These are phyloP conservation scores for Nipponia nippon DNA, from an alignment of 2,113 vertebrate genomes.

Conservation along the genomic window DNA sequence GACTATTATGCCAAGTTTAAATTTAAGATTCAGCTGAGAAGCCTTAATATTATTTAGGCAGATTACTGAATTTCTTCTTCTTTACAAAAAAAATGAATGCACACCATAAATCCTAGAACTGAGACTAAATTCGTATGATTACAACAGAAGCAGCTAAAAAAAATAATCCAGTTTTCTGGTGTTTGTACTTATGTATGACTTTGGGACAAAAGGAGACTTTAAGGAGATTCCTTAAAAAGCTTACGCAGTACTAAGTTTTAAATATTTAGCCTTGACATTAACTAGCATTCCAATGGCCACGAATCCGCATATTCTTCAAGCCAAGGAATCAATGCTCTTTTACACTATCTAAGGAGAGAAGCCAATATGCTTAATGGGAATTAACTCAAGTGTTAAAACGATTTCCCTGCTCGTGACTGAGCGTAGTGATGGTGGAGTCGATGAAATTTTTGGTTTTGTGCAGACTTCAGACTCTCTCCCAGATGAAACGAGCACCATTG, in stretches of 20 bases:
- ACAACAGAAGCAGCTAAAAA: neutral
- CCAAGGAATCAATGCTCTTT: neutral
- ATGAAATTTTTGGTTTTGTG: neutral
- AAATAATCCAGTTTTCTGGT: neutral
- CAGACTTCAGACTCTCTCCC: neutral
- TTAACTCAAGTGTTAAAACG: neutral
- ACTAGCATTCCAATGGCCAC: neutral
- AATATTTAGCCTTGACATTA: neutral
- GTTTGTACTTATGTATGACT: neutral
- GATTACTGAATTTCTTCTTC: neutral
- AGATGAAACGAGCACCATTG: accelerated
- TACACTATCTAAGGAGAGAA: neutral
- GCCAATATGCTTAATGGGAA: neutral
- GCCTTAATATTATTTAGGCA: neutral
- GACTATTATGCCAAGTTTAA: neutral
- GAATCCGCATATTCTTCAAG: neutral
- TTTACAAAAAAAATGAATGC: neutral
- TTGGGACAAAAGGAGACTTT: neutral
- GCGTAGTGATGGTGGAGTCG: accelerated
- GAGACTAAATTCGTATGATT: neutral
- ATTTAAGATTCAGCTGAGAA: neutral
- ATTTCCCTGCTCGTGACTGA: neutral
- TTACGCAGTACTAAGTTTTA: neutral
- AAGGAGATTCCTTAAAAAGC: neutral
- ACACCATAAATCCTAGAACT: neutral